Conservation (phyloP, 2,797 vertebrate genomes). For the Siniperca scherzeri region DNA sequence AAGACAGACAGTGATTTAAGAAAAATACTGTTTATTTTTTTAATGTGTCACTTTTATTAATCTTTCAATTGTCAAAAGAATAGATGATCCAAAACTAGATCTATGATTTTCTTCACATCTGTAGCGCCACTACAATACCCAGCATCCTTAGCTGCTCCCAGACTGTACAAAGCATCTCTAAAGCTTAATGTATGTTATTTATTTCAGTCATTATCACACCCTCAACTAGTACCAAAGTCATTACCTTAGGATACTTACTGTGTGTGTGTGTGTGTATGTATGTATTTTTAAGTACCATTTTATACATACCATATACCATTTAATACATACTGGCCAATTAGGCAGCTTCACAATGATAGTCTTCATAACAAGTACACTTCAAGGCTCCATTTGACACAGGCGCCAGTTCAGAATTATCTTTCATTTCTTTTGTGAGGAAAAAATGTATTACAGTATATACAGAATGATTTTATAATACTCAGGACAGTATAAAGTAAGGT, state of each 20-base stretch:
- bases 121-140: conserved; percentile 75
- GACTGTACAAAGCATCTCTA: conserved; percentile 67
- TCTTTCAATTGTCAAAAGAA: conserved; percentile 82
- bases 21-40: conserved; percentile 87
- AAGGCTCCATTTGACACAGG: conserved; percentile 60
- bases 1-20: conserved; percentile 74
- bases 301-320: conserved; percentile 64
- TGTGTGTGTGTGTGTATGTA: conserved; percentile 35
- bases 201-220: conserved; percentile 63
- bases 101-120: conserved; percentile 86
- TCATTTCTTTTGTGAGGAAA: conserved; percentile 39
- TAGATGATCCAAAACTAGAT: conserved; percentile 84
- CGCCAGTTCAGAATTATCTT: conserved; percentile 47
- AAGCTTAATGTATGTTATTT: conserved; percentile 67
- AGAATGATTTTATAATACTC: conserved; percentile 56
- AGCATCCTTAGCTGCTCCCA: conserved; percentile 75
- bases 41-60: conserved; percentile 70
- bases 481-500: conserved; percentile 47
- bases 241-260: conserved; percentile 58
- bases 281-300: conserved; percentile 79
- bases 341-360: conserved; percentile 78
- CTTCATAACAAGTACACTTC: conserved; percentile 77
- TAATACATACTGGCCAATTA: conserved; percentile 70
- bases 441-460: conserved; percentile 28
- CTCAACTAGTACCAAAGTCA: conserved; percentile 76